A percentile compares a stretch with the other conserved stretches of the same genome.
Conservation (phyloP, 2,888 invertebrate species). For the Salticus scenicus region DNA sequence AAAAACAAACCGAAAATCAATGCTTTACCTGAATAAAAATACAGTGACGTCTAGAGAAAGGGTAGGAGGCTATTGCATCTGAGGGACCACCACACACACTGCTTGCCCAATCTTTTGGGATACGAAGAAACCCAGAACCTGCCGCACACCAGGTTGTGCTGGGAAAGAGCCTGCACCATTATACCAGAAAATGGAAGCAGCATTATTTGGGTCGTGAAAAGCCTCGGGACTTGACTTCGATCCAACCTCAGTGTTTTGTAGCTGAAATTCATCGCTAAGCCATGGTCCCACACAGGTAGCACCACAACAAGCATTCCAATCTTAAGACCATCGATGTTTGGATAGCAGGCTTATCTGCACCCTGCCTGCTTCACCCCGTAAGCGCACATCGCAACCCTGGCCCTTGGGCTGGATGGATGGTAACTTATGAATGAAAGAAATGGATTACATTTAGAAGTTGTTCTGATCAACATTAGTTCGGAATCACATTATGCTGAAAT, state of each 20-base stretch:
- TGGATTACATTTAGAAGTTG: constrained; percentile 59
- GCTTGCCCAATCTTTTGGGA: constrained; percentile 10
- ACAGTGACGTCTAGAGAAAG: constrained; percentile 52
- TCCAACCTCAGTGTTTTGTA: constrained; percentile 41
- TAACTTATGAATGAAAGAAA: constrained; percentile 68
- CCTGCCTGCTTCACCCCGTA: constrained; percentile 50
- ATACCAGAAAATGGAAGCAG: constrained; percentile 23
- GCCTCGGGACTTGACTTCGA: constrained; percentile 44
- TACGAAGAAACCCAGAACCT: constrained; percentile 30
- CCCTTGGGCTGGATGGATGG: constrained; percentile 60
- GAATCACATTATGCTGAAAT: constrained; percentile 47
- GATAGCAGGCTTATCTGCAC: constrained; percentile 35
- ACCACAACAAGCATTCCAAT: constrained; percentile 56
- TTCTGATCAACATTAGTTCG: constrained; percentile 53
- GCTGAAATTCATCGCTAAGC: constrained; percentile 39
- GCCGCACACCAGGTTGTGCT: constrained; percentile 29
- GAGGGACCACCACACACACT: constrained; percentile 40
- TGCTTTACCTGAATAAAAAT: constrained; percentile 53
- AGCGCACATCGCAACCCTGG: constrained; percentile 62
- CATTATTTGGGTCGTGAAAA: constrained; percentile 24
- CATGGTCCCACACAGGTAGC: constrained; percentile 41
- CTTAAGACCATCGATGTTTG: constrained; percentile 31
- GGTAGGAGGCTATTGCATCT: constrained; percentile 42
- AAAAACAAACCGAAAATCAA: constrained; percentile 64
- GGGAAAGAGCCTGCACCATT: constrained; percentile 36